These are phyloP conservation scores for Poeciliopsis paucimaculata DNA, from an alignment of 2,797 vertebrate species.

Conservation along the genomic window DNA sequence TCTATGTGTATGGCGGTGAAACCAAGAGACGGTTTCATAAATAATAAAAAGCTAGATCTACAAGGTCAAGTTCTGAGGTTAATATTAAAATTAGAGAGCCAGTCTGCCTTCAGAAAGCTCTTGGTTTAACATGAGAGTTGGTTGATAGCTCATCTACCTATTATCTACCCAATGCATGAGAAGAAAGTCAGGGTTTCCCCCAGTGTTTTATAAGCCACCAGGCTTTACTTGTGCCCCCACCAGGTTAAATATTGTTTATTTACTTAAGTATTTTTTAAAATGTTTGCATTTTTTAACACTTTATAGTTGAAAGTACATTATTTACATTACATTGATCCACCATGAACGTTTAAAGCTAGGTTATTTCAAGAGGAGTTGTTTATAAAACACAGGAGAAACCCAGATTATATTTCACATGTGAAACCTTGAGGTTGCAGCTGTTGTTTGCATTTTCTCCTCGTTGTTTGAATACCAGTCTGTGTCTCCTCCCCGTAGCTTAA, in stretches of 20 bases:
- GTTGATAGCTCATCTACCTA: background rate
- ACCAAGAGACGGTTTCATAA: background rate
- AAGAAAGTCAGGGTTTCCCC: background rate
- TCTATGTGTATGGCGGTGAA: background rate
- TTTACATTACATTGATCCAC: background rate
- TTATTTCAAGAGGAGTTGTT: background rate
- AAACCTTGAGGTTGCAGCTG: background rate
- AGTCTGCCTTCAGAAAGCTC: background rate
- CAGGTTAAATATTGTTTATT: too few relatives aligned
- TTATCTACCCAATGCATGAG: background rate
- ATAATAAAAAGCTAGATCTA: background rate
- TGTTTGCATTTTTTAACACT: too few relatives aligned
- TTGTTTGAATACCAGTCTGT: constrained; percentile 24
- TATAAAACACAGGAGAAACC: background rate
- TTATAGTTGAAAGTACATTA: background rate
- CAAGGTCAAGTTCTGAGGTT: background rate
- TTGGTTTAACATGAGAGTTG: background rate
- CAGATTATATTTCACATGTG: background rate
- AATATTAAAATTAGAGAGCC: background rate
- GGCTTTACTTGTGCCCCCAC: too few relatives aligned
- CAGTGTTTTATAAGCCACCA: too few relatives aligned
- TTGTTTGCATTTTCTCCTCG: constrained; percentile 16
- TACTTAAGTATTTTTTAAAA: too few relatives aligned
- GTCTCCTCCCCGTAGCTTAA: constrained; percentile 34
- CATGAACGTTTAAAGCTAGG: background rate